Evolutionary conservation across 2,113 vertebrate species (phyloP).

Genomic region (Sphyrna mokarran): DNA sequence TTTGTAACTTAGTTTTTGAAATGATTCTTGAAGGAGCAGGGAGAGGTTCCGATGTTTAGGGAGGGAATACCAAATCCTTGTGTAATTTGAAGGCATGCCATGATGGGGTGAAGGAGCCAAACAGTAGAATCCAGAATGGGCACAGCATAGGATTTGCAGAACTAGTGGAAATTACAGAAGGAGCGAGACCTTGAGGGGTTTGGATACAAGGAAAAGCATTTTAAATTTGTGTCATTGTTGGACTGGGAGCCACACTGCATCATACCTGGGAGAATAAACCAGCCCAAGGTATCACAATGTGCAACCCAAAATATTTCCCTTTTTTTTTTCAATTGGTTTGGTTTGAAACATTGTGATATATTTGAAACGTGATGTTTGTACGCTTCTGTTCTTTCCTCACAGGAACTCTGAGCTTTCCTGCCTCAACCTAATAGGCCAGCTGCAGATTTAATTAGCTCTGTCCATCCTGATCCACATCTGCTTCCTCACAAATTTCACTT

Average conservation of each 20-base stretch:
- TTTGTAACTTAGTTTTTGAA: neutral
- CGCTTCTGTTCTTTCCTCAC: neutral
- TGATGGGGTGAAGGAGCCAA: neutral
- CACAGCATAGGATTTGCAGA: neutral
- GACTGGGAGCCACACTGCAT: neutral
- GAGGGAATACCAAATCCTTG: neutral
- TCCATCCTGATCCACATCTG: slow-evolving; percentile 32
- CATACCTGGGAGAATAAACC: neutral
- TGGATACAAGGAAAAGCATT: neutral
- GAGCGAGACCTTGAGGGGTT: neutral
- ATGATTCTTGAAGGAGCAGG: neutral
- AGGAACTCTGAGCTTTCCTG: slow-evolving; percentile 6
- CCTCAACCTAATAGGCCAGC: slow-evolving; percentile 14
- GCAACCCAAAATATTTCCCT: neutral
- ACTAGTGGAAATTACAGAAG: neutral
- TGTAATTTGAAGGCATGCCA: neutral
- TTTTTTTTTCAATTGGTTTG: neutral
- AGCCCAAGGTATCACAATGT: neutral
- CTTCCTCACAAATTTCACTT: slow-evolving; percentile 15
- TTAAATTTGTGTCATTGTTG: neutral
- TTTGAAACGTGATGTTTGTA: neutral
- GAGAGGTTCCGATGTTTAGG: neutral
- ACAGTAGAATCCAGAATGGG: neutral
- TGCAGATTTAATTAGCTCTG: slow-evolving; percentile 30
- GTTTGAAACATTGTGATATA: neutral